These are phyloP conservation scores for Siphlonurus alternatus DNA, from an alignment of 2,888 invertebrate species.

Conservation along the genomic window DNA sequence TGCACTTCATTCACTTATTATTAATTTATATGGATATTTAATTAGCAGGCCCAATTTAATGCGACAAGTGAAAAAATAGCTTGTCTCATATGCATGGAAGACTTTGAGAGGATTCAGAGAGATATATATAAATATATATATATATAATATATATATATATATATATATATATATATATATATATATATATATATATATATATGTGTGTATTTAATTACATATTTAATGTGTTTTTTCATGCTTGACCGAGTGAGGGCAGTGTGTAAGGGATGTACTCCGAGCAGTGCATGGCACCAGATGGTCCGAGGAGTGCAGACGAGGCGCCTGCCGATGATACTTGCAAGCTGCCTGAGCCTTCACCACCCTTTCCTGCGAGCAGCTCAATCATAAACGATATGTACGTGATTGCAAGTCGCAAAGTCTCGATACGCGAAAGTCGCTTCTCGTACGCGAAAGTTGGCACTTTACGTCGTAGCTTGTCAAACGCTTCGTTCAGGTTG, in stretches of 20 bases:
- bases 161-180: background rate
- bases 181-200: background rate
- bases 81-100: too few relatives aligned
- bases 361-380: slow-evolving; percentile 33
- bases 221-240: background rate
- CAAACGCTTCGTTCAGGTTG: slow-evolving; percentile 90
- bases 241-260: slow-evolving; percentile 5
- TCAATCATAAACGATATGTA: slow-evolving; percentile 96
- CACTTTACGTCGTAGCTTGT: slow-evolving; percentile 75
- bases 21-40: too few relatives aligned
- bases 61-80: too few relatives aligned
- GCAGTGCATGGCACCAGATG: slow-evolving; percentile 4
- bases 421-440: slow-evolving; percentile 86
- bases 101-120: too few relatives aligned
- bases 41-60: too few relatives aligned
- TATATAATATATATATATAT: too few relatives aligned
- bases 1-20: too few relatives aligned
- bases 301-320: background rate
- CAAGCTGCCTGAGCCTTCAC: background rate
- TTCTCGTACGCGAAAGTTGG: slow-evolving; percentile 97
- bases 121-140: too few relatives aligned
- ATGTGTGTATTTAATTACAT: background rate
- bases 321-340: slow-evolving; percentile 3
- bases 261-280: slow-evolving; percentile 10
- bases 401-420: slow-evolving; percentile 81